Base-by-base conservation (phyloP, 2,797 vertebrate species). In the Dermochelys coriacea region DNA sequence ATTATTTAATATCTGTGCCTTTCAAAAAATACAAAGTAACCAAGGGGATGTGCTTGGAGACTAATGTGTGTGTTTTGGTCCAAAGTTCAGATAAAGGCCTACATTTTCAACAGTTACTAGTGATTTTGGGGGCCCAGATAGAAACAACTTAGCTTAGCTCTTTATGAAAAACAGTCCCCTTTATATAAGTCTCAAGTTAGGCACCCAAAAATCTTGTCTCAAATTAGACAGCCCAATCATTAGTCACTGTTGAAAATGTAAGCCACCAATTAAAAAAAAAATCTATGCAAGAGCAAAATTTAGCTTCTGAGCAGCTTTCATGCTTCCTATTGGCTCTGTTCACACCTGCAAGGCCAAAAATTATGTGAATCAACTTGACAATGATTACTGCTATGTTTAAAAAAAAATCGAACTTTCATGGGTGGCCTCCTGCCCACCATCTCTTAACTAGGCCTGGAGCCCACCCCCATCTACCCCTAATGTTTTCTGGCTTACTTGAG, bases 31-130 rank as follows among this genome's bases (percentile, higher is more conserved):
- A 95, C 75, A 59, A 88, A 93, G 77, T 23, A 54, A 86, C 71
- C 12, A 68, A 45, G 23, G 19, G 77, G 82, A 25, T 89, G 6
- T 68, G 18, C 6, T 82, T 37, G 51, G 77, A 84, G 11, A 52
- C 0, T 34, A 57, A 21, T 29, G 25, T 75, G 23, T 14, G 25
- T 47, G 71, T 15, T n/a, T 89, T 0, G 0, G 50, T 74, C 80
- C 91, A 89, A 95, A 92, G 94, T 82, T 68, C 37, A 94, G 94
- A 90, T 52, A 85, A n/a, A 47, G 77, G 91, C 29, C 92, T 45
- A 91, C 34, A 52, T 95, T 85, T 96, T 96, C 95, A 94, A 88
- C 88, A 93, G 82, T 88, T 71, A 59, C 50, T 89, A 80, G 18
- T 82, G 47, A 19, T 78, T 93, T 90, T 80, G 77, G 37, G 84